A percentile compares a stretch with the other conserved stretches of the same genome.
Evolutionary conservation across 2,797 vertebrate genomes (phyloP).

Genomic region (Microhierax caerulescens): DNA sequence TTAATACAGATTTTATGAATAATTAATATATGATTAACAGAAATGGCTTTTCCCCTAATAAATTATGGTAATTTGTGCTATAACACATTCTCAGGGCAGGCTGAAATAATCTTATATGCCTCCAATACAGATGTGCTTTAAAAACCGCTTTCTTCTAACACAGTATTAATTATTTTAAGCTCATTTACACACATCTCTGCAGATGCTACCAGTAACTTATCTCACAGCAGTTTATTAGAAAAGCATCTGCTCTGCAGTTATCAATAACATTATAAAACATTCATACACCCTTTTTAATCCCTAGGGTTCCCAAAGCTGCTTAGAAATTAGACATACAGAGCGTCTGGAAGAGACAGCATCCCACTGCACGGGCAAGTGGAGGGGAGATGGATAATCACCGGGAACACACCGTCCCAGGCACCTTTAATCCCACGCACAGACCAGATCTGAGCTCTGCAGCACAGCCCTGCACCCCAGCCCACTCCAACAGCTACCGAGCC

Average conservation of each 20-base stretch:
- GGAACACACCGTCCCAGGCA: background rate
- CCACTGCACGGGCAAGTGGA: background rate
- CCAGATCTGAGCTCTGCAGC: background rate
- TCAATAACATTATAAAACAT: constrained; percentile 57
- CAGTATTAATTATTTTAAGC: constrained; percentile 27
- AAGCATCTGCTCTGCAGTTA: background rate
- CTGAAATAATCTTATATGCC: background rate
- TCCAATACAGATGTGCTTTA: background rate
- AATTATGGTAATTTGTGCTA: constrained; percentile 50
- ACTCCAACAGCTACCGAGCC: background rate
- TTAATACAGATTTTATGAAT: constrained; percentile 71
- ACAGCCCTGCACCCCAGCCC: accelerated
- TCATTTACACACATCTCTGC: constrained; percentile 16
- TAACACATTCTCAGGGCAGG: background rate
- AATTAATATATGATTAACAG: constrained; percentile 71
- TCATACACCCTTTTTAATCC: background rate
- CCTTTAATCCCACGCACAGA: background rate
- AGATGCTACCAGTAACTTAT: constrained; percentile 27
- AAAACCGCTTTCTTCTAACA: constrained; percentile 1
- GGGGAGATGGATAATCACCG: background rate
- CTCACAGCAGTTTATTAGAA: constrained; percentile 32
- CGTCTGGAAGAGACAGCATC: background rate
- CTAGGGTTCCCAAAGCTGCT: background rate
- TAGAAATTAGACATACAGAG: background rate
- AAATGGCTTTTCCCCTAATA: constrained; percentile 55